phyloP scores from a whole-genome alignment of 2,888 invertebrate species.

The Drosophila pseudotakahashii region DNA sequence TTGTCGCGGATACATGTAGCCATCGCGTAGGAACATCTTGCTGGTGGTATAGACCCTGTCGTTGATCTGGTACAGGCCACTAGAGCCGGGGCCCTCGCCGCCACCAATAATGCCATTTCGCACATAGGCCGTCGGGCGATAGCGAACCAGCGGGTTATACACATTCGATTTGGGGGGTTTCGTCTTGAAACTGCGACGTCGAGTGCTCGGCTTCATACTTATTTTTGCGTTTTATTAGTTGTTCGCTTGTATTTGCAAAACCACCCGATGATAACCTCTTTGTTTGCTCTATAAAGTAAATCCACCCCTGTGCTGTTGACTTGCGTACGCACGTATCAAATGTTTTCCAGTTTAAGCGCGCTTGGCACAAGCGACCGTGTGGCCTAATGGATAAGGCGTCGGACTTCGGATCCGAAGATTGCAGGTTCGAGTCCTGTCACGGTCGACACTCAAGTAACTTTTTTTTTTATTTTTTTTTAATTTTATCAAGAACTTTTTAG shows the following conservation, averaged over 20 bases:
- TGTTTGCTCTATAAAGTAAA: not conserved
- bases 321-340: slow-evolving; percentile 4
- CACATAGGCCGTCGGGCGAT: slow-evolving; percentile 79
- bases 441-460: slow-evolving; percentile 15
- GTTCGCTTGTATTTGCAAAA: not conserved
- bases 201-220: slow-evolving; percentile 81
- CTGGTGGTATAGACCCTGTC: slow-evolving; percentile 82
- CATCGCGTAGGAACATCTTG: slow-evolving; percentile 83
- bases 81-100: slow-evolving; percentile 77
- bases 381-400: slow-evolving; percentile 53
- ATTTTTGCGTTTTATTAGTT: slow-evolving; percentile 49
- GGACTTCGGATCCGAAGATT: slow-evolving; percentile 54
- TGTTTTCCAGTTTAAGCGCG: slow-evolving; percentile 17
- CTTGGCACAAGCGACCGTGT: slow-evolving; percentile 37
- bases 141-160: slow-evolving; percentile 70
- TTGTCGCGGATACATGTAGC: slow-evolving; percentile 83
- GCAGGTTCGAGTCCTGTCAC: slow-evolving; percentile 54
- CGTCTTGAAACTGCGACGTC: slow-evolving; percentile 82
- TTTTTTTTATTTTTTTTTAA: slow-evolving; percentile 16
- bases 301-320: slow-evolving; percentile 5
- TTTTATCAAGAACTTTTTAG: not conserved
- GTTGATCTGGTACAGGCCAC: slow-evolving; percentile 81
- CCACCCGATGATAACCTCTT: slow-evolving; percentile 21
- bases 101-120: slow-evolving; percentile 82
- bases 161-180: slow-evolving; percentile 73